Evolutionary conservation across 2,888 invertebrate genomes (phyloP).

Genomic region (Falcaria lacertinaria): DNA sequence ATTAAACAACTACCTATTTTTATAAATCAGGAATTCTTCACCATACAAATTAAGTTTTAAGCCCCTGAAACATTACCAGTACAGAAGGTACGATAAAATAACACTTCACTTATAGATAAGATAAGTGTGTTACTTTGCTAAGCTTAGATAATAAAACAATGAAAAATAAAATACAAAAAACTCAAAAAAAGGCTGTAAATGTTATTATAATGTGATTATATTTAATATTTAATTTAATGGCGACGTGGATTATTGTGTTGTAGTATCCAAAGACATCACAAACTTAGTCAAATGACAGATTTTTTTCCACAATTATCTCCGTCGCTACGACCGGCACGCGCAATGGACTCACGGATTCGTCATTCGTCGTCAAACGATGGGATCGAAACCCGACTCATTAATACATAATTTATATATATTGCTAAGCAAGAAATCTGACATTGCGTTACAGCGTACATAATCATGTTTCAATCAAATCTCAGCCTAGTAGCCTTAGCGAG

Average conservation of each 20-base stretch:
- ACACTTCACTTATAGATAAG: neutral
- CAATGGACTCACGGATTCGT: constrained; percentile 48
- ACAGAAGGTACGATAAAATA: neutral
- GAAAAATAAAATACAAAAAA: constrained; percentile 42
- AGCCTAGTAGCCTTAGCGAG: no score
- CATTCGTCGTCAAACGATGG: constrained; percentile 6
- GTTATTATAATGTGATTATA: constrained; percentile 63
- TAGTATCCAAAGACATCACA: no score
- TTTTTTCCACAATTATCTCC: neutral
- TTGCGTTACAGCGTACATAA: neutral
- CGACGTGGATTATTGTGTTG: neutral
- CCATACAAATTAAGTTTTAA: neutral
- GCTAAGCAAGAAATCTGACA: constrained; percentile 31
- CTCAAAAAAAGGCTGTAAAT: constrained; percentile 68
- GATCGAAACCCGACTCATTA: constrained; percentile 67
- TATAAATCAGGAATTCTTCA: no score
- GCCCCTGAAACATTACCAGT: neutral
- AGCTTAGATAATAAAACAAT: constrained; percentile 19
- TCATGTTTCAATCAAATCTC: neutral
- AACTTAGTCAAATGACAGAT: no score
- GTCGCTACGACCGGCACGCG: constrained; percentile 43
- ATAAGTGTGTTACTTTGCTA: neutral
- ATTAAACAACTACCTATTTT: no score
- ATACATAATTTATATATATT: constrained; percentile 28
- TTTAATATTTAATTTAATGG: constrained; percentile 4